Evolutionary conservation across 2,888 invertebrate species (phyloP).

Genomic region (Euzophera pinguis): DNA sequence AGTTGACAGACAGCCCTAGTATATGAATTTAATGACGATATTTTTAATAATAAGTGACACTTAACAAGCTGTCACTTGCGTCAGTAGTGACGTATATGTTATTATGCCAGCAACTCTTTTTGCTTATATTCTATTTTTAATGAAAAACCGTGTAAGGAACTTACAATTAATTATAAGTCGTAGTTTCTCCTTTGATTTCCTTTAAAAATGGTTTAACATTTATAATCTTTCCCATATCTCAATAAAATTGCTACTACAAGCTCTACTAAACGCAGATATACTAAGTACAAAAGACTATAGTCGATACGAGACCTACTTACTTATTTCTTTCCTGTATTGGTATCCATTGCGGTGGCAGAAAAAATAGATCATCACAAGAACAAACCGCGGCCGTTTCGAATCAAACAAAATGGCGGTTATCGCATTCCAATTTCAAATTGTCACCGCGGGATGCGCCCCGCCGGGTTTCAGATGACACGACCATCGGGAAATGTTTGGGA

Average conservation of each 20-base stretch:
- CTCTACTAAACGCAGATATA: too few species aligned
- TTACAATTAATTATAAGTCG: too few species aligned
- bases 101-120: constrained; percentile 9
- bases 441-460: constrained; percentile 42
- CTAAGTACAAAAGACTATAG: too few species aligned
- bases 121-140: background rate
- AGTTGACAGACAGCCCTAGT: constrained; percentile 2
- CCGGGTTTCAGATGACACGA: constrained; percentile 34
- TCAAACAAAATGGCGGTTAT: constrained; percentile 14
- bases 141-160: too few species aligned
- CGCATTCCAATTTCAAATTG: constrained; percentile 17
- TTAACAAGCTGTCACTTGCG: constrained; percentile 42
- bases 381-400: constrained; percentile 12
- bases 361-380: constrained; percentile 1
- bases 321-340: background rate
- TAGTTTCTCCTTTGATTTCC: too few species aligned
- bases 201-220: too few species aligned
- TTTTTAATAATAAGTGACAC: constrained; percentile 12
- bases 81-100: constrained; percentile 38
- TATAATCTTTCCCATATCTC: too few species aligned
- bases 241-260: too few species aligned
- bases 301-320: background rate
- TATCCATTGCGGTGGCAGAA: background rate
- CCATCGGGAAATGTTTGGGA: constrained; percentile 13
- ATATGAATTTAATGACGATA: constrained; percentile 7